Conservation (phyloP, 2,797 vertebrate genomes). For the Bufotes viridis region DNA sequence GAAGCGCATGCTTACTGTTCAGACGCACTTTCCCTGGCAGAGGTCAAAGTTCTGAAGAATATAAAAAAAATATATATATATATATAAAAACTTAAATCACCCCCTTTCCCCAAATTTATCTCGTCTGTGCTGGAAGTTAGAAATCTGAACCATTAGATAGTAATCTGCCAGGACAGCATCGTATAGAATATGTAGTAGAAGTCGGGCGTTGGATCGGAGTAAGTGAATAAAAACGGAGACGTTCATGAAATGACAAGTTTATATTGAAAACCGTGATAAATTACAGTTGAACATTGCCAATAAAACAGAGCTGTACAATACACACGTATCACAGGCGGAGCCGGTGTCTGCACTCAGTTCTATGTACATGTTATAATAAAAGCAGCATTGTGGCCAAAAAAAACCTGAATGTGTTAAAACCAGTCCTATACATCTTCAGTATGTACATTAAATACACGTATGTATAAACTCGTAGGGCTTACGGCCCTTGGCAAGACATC, state of each 20-base stretch:
- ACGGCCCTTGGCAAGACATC: conserved; percentile 12
- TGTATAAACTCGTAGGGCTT: background rate
- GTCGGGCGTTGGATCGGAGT: no score
- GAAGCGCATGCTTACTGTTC: no score
- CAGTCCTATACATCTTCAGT: conserved; percentile 26
- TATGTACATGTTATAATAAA: conserved; percentile 15
- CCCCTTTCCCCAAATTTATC: no score
- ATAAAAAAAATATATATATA: no score
- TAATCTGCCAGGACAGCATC: no score
- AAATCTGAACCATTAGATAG: no score
- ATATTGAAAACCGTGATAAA: conserved; percentile 52
- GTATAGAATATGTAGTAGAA: no score
- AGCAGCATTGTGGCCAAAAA: background rate
- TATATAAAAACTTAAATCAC: no score
- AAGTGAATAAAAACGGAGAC: background rate
- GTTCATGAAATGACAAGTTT: conserved; percentile 32
- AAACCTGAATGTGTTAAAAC: background rate
- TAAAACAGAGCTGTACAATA: conserved; percentile 48
- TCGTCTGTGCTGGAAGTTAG: no score
- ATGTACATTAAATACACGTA: conserved; percentile 27
- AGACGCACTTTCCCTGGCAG: no score
- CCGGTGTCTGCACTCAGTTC: background rate
- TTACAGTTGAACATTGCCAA: conserved; percentile 42
- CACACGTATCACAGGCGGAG: conserved; percentile 8
- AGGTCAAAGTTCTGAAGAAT: no score